phyloP scores from a whole-genome alignment of 37 sponge, comb jelly and placozoan genomes.

The Cladorhizidae sp. region DNA sequence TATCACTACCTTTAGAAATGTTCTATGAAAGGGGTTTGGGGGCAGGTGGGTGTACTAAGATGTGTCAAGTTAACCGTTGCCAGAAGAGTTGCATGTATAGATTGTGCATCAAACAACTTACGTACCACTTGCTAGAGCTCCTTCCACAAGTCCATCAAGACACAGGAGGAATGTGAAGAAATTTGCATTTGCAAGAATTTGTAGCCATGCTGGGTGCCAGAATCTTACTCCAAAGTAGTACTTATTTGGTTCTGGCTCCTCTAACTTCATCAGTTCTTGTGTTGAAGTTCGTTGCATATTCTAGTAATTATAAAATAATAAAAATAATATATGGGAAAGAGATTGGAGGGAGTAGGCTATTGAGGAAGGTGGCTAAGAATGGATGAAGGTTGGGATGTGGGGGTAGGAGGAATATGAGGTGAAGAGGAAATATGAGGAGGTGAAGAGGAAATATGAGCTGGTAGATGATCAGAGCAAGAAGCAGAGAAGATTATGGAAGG shows the following conservation, averaged over 20 bases:
- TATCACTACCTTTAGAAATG: neutral
- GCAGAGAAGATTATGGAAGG: too few relatives aligned
- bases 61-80: too few relatives aligned
- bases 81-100: neutral
- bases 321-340: too few relatives aligned
- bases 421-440: too few relatives aligned
- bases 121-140: slow-evolving; percentile 73
- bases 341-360: neutral
- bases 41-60: too few relatives aligned
- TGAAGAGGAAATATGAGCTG: too few relatives aligned
- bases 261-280: neutral
- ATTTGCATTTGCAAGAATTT: slow-evolving; percentile 21
- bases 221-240: slow-evolving; percentile 49
- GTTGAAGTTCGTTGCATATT: too few relatives aligned
- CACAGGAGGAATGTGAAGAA: slow-evolving; percentile 73
- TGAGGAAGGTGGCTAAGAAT: neutral
- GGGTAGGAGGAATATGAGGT: too few relatives aligned
- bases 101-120: neutral
- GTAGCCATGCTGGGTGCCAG: slow-evolving; percentile 44
- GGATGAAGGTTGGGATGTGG: too few relatives aligned
- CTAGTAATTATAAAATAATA: too few relatives aligned
- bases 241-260: neutral
- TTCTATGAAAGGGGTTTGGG: too few relatives aligned
- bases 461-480: too few relatives aligned
- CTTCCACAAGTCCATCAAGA: slow-evolving; percentile 47